These are phyloP conservation scores for Sebastes goodei DNA, from an alignment of 2,797 vertebrate species.

Conservation along the genomic window DNA sequence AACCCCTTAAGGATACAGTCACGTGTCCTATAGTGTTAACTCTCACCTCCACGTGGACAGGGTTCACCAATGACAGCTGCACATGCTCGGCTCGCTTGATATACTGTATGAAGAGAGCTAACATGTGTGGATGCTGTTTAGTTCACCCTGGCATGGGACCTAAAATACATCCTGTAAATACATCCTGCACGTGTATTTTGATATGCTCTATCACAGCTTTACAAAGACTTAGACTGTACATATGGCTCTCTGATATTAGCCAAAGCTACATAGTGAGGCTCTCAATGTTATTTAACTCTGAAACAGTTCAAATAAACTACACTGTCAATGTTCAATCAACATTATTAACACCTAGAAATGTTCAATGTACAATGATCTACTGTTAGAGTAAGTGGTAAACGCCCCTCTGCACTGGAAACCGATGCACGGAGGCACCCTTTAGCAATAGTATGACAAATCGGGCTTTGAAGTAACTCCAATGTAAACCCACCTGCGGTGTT, in stretches of 20 bases:
- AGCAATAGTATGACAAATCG: too few relatives aligned
- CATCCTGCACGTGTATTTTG: slow-evolving; percentile 11
- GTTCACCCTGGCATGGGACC: slow-evolving; percentile 8
- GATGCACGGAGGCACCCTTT: too few relatives aligned
- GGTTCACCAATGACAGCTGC: slow-evolving; percentile 52
- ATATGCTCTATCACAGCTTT: slow-evolving; percentile 4
- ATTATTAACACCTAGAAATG: not conserved
- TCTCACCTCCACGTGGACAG: slow-evolving; percentile 47
- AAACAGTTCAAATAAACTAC: not conserved
- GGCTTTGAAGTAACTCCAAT: too few relatives aligned
- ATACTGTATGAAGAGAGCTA: slow-evolving; percentile 27
- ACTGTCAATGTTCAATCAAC: not conserved
- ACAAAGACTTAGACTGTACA: not conserved
- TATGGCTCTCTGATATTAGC: not conserved
- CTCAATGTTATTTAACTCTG: not conserved
- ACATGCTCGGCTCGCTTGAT: slow-evolving; percentile 46
- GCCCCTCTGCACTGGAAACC: too few relatives aligned
- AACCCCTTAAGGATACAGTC: slow-evolving; percentile 30
- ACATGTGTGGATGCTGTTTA: slow-evolving; percentile 36
- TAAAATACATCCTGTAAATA: slow-evolving; percentile 50
- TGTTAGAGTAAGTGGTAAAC: too few relatives aligned
- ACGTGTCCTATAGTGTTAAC: slow-evolving; percentile 36
- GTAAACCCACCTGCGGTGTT: too few relatives aligned
- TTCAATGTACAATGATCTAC: not conserved
- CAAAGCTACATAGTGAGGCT: not conserved